A percentile compares a stretch with the other conserved stretches of the same genome.
Evolutionary conservation across 2,888 invertebrate genomes (phyloP).

Genomic region (Sepioteuthis lessoniana): DNA sequence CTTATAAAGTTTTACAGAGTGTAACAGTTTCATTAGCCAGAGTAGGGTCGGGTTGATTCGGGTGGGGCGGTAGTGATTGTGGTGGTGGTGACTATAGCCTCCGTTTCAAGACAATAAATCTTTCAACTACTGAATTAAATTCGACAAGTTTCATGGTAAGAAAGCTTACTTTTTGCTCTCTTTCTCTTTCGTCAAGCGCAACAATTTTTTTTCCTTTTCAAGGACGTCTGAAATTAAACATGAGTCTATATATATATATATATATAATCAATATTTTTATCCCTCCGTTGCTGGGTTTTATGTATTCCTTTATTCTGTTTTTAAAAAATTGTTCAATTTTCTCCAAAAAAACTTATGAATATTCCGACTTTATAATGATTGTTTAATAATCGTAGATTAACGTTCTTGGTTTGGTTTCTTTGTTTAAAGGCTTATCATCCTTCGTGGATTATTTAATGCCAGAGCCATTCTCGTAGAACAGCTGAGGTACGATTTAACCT

Average conservation of each 20-base stretch:
- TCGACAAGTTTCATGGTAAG: not conserved
- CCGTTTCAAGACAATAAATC: not conserved
- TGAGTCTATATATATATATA: not conserved
- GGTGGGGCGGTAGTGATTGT: too few relatives aligned
- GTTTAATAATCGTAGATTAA: too few relatives aligned
- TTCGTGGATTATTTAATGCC: too few relatives aligned
- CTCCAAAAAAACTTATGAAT: too few relatives aligned
- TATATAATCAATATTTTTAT: too few relatives aligned
- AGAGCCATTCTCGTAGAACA: too few relatives aligned
- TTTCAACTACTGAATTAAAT: conserved; percentile 9
- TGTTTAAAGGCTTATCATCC: too few relatives aligned
- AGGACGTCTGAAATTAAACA: not conserved
- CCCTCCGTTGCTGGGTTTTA: too few relatives aligned
- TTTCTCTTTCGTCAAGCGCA: not conserved
- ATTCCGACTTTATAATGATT: too few relatives aligned
- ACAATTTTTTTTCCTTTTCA: not conserved
- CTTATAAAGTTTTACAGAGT: not conserved
- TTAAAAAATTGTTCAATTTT: too few relatives aligned
- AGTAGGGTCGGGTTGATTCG: not conserved
- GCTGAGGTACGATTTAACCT: too few relatives aligned
- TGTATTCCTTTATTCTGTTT: not conserved
- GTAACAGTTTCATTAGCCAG: not conserved
- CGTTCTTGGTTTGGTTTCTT: too few relatives aligned
- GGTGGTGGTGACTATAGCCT: not conserved
- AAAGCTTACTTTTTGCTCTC: not conserved